Evolutionary conservation across 2,113 vertebrate genomes (phyloP).

Genomic region (Stigmatopora argus): DNA sequence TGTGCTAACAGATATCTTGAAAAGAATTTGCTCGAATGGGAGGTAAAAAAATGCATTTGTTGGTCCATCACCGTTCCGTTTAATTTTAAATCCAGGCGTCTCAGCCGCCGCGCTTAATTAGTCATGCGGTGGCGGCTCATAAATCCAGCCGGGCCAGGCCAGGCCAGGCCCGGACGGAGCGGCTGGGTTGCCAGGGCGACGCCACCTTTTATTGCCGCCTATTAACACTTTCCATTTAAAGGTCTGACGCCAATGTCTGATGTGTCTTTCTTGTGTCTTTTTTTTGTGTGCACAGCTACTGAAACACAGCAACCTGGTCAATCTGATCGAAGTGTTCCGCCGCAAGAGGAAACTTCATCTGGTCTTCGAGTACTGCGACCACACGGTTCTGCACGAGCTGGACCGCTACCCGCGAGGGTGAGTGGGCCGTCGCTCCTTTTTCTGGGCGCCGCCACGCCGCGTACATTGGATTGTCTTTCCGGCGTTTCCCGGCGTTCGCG

Average conservation of each 20-base stretch:
- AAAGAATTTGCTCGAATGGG: too few relatives aligned
- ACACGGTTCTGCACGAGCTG: constrained; percentile 89
- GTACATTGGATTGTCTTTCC: constrained; percentile 23
- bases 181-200: constrained; percentile 52
- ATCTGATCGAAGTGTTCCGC: constrained; percentile 89
- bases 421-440: constrained; percentile 10
- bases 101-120: constrained; percentile 37
- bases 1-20: too few relatives aligned
- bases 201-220: constrained; percentile 52
- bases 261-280: constrained; percentile 1
- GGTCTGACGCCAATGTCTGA: neutral
- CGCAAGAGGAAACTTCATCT: constrained; percentile 87
- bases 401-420: constrained; percentile 85
- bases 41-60: too few relatives aligned
- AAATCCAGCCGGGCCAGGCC: constrained; percentile 29
- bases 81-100: neutral
- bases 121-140: constrained; percentile 44
- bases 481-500: neutral
- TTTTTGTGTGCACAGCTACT: constrained; percentile 76
- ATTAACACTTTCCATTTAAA: constrained; percentile 23
- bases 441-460: constrained; percentile 2
- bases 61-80: neutral
- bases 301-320: constrained; percentile 92
- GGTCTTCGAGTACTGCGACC: constrained; percentile 94
- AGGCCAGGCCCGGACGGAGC: neutral